Evolutionary conservation across 1,140 invertebrate genomes (phyloP).

Genomic region (Steinernema khuongi): DNA sequence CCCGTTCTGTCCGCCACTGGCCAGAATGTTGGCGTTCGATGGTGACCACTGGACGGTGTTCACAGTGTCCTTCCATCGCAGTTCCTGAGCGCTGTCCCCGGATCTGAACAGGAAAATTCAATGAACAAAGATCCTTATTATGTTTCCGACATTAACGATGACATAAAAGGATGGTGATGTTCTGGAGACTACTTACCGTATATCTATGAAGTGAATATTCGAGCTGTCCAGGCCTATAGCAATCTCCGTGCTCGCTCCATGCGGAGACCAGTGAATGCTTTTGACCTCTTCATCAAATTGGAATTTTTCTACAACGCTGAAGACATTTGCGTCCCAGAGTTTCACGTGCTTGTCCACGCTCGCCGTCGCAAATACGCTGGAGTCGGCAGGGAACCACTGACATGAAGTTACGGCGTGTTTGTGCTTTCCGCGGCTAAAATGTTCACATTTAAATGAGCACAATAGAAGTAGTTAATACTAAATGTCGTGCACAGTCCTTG

Average conservation of each 20-base stretch:
- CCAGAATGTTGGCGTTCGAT: background rate
- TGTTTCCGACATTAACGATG: too few relatives aligned
- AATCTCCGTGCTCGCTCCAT: background rate
- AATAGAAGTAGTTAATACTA: too few relatives aligned
- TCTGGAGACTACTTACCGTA: too few relatives aligned
- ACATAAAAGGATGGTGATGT: too few relatives aligned
- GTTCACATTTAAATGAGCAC: background rate
- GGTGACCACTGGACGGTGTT: background rate
- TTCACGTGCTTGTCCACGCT: background rate
- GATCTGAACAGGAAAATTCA: background rate
- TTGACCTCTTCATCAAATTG: background rate
- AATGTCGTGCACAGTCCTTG: too few relatives aligned
- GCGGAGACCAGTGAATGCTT: background rate
- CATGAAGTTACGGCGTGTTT: background rate
- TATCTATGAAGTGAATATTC: background rate
- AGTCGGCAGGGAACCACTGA: background rate
- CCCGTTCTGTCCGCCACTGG: background rate
- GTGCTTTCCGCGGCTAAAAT: background rate
- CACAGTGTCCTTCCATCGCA: constrained; percentile 2
- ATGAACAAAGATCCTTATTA: background rate
- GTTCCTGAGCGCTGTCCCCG: background rate
- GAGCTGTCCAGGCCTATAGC: background rate
- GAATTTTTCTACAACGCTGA: background rate
- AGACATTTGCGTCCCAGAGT: background rate
- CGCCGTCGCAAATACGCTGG: background rate